Conservation (phyloP, 2,113 vertebrate genomes). For the Dolichallabes microphthalmus region DNA sequence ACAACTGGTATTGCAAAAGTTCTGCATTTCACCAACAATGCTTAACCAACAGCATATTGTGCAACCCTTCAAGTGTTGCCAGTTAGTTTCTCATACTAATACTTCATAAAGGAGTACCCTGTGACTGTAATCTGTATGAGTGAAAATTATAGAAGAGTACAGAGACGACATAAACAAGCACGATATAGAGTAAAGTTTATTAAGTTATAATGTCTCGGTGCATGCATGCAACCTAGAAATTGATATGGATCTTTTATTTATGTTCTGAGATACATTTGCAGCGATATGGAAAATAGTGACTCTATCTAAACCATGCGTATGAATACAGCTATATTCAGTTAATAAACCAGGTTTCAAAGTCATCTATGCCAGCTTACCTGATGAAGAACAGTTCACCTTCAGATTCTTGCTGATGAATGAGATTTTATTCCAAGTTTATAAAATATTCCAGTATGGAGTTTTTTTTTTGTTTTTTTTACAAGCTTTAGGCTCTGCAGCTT, state of each 20-base stretch:
- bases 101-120: neutral
- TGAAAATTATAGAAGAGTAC: neutral
- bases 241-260: neutral
- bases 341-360: neutral
- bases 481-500: neutral
- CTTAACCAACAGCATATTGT: slow-evolving; percentile 7
- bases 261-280: neutral
- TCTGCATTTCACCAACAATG: neutral
- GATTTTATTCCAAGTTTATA: slow-evolving; percentile 21
- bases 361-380: neutral
- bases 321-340: neutral
- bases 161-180: neutral
- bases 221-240: neutral
- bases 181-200: too few relatives aligned
- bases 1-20: neutral
- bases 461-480: neutral
- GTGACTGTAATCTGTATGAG: neutral
- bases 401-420: neutral
- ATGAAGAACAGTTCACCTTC: neutral
- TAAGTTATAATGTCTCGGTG: neutral
- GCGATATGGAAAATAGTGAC: neutral
- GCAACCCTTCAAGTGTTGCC: slow-evolving; percentile 5
- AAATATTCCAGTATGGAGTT: slow-evolving; percentile 7
- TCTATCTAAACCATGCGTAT: neutral
- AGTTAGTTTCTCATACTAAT: neutral